Conservation (phyloP, 2,113 vertebrate genomes). For the Cariama cristata region DNA sequence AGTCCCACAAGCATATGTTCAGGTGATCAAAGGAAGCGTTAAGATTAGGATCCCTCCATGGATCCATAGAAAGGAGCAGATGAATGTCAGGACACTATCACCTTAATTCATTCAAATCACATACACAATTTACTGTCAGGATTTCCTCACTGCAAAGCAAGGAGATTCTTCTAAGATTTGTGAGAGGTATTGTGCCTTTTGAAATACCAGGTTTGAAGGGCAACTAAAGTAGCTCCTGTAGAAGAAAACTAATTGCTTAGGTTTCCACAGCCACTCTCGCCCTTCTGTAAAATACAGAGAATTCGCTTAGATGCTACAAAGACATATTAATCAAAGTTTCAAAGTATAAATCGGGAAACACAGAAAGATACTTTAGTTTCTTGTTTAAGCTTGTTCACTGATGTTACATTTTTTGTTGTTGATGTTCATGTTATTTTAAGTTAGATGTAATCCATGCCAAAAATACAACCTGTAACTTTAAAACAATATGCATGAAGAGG, state of each 20-base stretch:
- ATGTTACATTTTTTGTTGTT: background rate
- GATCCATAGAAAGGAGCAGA: background rate
- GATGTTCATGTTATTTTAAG: background rate
- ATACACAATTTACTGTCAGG: background rate
- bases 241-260: conserved; percentile 8
- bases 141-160: background rate
- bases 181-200: background rate
- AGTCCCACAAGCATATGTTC: background rate
- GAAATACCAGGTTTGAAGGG: background rate
- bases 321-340: background rate
- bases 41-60: background rate
- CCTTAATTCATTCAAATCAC: background rate
- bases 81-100: background rate
- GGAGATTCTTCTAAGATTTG: background rate
- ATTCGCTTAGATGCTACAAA: background rate
- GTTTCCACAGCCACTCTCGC: background rate
- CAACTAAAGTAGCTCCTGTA: background rate
- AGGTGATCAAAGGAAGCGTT: background rate
- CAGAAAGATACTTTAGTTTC: background rate
- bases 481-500: background rate
- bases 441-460: background rate
- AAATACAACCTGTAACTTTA: background rate
- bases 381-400: background rate
- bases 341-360: background rate
- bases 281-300: background rate